phyloP scores from a whole-genome alignment of 2,797 vertebrate species.

The Characodon lateralis region DNA sequence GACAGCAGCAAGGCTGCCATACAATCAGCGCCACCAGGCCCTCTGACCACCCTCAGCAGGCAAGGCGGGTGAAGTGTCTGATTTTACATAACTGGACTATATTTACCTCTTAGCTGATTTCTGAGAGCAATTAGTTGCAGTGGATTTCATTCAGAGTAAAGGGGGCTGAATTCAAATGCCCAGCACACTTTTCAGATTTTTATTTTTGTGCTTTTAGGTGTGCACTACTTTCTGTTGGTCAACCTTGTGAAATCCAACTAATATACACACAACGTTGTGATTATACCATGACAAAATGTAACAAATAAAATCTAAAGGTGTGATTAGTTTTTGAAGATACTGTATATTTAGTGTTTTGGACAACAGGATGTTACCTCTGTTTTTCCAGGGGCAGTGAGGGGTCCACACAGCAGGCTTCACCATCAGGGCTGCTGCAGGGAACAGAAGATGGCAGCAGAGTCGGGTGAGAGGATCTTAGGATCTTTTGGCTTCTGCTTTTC shows the following conservation, averaged over 20 bases:
- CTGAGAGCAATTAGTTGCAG: too few relatives aligned
- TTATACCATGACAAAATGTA: not conserved
- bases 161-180: too few relatives aligned
- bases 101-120: too few relatives aligned
- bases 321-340: not conserved
- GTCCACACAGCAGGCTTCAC: slow-evolving; percentile 82
- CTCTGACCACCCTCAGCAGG: too few relatives aligned
- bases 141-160: too few relatives aligned
- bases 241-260: too few relatives aligned
- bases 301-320: not conserved
- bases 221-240: not conserved
- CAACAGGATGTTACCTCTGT: slow-evolving; percentile 83
- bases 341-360: not conserved
- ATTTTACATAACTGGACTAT: too few relatives aligned
- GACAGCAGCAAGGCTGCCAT: too few relatives aligned
- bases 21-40: too few relatives aligned
- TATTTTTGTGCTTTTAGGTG: too few relatives aligned
- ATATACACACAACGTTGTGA: not conserved
- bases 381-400: slow-evolving; percentile 89
- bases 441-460: slow-evolving; percentile 41
- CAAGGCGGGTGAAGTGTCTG: too few relatives aligned
- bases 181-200: too few relatives aligned
- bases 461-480: slow-evolving; percentile 77
- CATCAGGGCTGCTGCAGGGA: slow-evolving; percentile 55
- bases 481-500: slow-evolving; percentile 93